These are phyloP conservation scores for Cyclophora punctaria DNA, from an alignment of 2,888 invertebrate species.

Conservation along the genomic window DNA sequence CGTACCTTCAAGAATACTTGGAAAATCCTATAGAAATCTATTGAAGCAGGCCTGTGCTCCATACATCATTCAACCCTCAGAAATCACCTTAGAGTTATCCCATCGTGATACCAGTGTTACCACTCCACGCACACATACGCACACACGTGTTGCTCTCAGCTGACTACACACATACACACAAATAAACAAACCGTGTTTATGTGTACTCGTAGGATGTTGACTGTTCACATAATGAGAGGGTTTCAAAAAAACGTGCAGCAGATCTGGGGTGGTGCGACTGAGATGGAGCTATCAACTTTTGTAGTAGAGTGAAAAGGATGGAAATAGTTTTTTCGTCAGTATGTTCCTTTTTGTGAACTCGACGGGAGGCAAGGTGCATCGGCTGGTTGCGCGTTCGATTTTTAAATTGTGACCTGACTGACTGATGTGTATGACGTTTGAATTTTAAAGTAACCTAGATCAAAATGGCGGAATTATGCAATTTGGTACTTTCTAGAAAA, in stretches of 20 bases:
- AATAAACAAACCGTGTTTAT: conserved; percentile 41
- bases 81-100: conserved; percentile 13
- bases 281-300: conserved; percentile 23
- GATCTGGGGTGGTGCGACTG: conserved; percentile 43
- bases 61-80: conserved; percentile 8
- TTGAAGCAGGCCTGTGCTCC: conserved; percentile 5
- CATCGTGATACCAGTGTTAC: conserved; percentile 12
- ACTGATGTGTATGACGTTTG: conserved; percentile 52
- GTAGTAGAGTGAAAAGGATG: conserved; percentile 29
- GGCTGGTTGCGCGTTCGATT: conserved; percentile 44
- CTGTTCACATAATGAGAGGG: conserved; percentile 61
- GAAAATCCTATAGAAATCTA: conserved; percentile 2
- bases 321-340: conserved; percentile 39
- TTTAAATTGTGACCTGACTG: conserved; percentile 59
- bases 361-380: conserved; percentile 67
- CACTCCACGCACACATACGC: conserved; percentile 25
- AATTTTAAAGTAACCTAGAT: no score
- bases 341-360: conserved; percentile 61
- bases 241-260: conserved; percentile 61
- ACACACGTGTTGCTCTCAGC: conserved; percentile 49
- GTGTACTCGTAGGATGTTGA: conserved; percentile 42
- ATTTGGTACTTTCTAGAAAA: no score
- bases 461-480: no score
- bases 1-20: background rate
- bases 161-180: conserved; percentile 54